Base-by-base conservation (phyloP, 1,140 invertebrate species). In the Frieseomelitta varia region DNA sequence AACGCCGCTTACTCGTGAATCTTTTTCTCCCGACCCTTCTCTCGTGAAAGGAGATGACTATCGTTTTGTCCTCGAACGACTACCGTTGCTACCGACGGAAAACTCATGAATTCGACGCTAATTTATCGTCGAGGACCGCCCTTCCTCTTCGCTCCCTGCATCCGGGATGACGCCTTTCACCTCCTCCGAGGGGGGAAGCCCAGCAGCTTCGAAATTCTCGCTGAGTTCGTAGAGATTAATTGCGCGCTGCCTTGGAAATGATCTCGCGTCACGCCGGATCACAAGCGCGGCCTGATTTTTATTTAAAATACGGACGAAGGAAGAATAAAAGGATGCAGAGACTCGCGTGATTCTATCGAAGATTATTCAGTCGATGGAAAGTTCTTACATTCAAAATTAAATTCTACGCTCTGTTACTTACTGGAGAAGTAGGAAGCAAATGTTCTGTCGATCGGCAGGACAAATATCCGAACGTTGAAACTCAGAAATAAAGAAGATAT, bases 81-180 rank as follows among this genome's bases (percentile, higher is more conserved):
- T 90, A 90, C 89, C 89, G 89, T 90, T 90, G 88, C 89, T 90
- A 90, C 65, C 74, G 84, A 90, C 65, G 88, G 39, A 90, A 89
- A 84, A 87, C 78, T 90, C 86, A 90, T 90, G 86, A 90, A 90
- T 90, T 90, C 75, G 69, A 83, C 58, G 83, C 65, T 90, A 90
- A 90, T 90, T 90, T 90, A 90, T 90, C 81, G 84, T 81, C 85
- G 39, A 53, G 56, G 39, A 75, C 55, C 61, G 34, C 68, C 56
- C 72, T 83, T 65, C 58, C 79, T 15, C 71, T 55, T 67, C 76
- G 67, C 39, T 55, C 58, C 68, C 12, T 68, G 67, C 74, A 90
- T 89, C 80, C 78, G 75, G 84, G 55, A 82, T 82, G 79, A 84
- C 71, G 76, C 69, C 74, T 75, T 27, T 51, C 53, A 24, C 11